Evolutionary conservation across 1,140 invertebrate genomes (phyloP).

Genomic region (Tetramorium alpestre): DNA sequence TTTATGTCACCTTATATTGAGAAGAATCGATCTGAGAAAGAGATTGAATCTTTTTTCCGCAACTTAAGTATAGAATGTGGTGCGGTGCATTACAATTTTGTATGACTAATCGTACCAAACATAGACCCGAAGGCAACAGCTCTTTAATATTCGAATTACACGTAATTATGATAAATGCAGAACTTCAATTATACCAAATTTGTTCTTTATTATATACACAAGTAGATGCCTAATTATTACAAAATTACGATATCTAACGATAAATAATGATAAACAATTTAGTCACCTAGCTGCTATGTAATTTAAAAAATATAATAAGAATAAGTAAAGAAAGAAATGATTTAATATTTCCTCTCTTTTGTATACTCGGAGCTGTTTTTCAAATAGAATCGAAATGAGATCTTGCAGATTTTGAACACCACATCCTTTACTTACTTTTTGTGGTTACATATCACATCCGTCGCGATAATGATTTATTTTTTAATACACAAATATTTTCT

Average conservation of each 20-base stretch:
- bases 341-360: conserved; percentile 3
- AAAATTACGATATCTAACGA: background rate
- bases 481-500: background rate
- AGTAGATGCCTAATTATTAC: conserved; percentile 24
- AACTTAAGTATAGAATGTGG: conserved; percentile 43
- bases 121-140: conserved; percentile 6
- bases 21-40: conserved; percentile 23
- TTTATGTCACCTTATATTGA: conserved; percentile 5
- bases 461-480: background rate
- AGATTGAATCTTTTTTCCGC: background rate
- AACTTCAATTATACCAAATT: conserved; percentile 21
- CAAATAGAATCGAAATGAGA: background rate
- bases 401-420: background rate
- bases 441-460: background rate
- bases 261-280: background rate
- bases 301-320: background rate
- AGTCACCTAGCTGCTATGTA: background rate
- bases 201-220: background rate
- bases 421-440: conserved; percentile 18
- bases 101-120: conserved; percentile 16
- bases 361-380: background rate
- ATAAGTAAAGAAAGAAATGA: background rate
- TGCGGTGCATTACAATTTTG: conserved; percentile 25
- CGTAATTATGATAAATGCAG: background rate
- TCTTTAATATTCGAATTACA: conserved; percentile 9